Conservation (phyloP, 2,888 invertebrate species). For the Cheilosia vulpina region DNA sequence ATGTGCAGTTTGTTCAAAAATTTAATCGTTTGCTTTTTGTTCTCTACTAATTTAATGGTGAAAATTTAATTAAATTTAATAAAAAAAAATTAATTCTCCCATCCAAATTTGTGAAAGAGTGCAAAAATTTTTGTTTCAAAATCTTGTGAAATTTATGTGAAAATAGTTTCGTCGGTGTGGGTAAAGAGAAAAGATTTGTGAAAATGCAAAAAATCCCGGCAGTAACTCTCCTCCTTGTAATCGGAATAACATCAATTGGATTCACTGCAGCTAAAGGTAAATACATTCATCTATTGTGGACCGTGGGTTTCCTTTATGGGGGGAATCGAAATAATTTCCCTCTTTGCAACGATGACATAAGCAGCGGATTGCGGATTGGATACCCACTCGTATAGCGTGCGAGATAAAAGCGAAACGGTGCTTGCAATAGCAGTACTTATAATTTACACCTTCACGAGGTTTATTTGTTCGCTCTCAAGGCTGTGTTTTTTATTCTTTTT, state of each 20-base stretch:
- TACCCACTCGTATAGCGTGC: neutral
- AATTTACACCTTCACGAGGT: constrained; percentile 65
- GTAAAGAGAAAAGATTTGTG: constrained; percentile 23
- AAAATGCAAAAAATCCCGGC: constrained; percentile 66
- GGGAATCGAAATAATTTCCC: constrained; percentile 54
- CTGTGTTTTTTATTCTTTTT: constrained; percentile 26
- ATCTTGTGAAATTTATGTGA: constrained; percentile 39
- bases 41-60: neutral
- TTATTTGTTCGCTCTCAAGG: constrained; percentile 54
- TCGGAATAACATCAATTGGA: constrained; percentile 72
- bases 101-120: neutral
- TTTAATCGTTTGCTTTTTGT: constrained; percentile 9
- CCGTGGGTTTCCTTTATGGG: constrained; percentile 19
- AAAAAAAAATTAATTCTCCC: neutral
- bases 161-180: constrained; percentile 8
- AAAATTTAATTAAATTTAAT: constrained; percentile 23
- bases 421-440: constrained; percentile 67
- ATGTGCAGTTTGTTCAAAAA: constrained; percentile 48
- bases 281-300: constrained; percentile 15
- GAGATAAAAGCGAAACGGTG: constrained; percentile 73
- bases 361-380: constrained; percentile 28
- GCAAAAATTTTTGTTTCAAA: constrained; percentile 9
- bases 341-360: constrained; percentile 72
- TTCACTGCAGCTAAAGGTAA: constrained; percentile 68
- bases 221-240: constrained; percentile 61